Base-by-base conservation (phyloP, 2,797 vertebrate genomes). In the Holocentrus rufus region DNA sequence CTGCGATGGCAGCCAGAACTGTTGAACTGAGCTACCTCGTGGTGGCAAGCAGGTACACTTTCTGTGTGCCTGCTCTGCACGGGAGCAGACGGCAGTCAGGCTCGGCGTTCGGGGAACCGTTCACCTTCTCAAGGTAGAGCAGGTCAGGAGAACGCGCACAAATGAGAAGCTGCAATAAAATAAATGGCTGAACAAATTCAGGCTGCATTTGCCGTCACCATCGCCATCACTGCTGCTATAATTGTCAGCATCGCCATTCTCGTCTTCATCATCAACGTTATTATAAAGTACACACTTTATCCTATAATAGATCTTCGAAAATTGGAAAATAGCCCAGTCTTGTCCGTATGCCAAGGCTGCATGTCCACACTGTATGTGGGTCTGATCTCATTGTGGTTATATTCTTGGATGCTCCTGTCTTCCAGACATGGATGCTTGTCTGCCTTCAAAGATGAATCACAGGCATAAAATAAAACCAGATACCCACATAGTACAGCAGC, bases 1-100 rank as follows among this genome's bases (percentile, higher is more conserved):
- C 74, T 79, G 49, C 70, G 71, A 77, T 72, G 50, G 75, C 30
- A 57, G 34, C 62, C 67, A 61, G 61, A 69, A 70, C 30, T 55
- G 60, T 5, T 58, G 72, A 57, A 61, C 22, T 34, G 52, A 77
- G 34, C 49, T 60, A 23, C 39, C 54, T 52, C 56, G 55, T 44
- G 31, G 34, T 49, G 57, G 55, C n/a, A 75, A 47, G 50, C 36
- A 13, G 53, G 17, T 69, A 3, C 27, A 62, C 13, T 22, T 11
- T 17, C 13, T 17, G 13, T 60, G 55, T 64, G 54, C 65, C 47
- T 39, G 27, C 75, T 74, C 49, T 69, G n/a, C 47, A 63, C 46
- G 46, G 13, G 25, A 39, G 27, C 25, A 7, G 14, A 13, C 30
- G 2, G 60, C 66, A 6, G 17, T 73, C 34, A 70, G 53, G n/a